A percentile compares a stretch with the other conserved stretches of the same genome.
These are phyloP conservation scores for Trematomus loennbergii DNA, from an alignment of 2,113 vertebrate species.

Conservation along the genomic window DNA sequence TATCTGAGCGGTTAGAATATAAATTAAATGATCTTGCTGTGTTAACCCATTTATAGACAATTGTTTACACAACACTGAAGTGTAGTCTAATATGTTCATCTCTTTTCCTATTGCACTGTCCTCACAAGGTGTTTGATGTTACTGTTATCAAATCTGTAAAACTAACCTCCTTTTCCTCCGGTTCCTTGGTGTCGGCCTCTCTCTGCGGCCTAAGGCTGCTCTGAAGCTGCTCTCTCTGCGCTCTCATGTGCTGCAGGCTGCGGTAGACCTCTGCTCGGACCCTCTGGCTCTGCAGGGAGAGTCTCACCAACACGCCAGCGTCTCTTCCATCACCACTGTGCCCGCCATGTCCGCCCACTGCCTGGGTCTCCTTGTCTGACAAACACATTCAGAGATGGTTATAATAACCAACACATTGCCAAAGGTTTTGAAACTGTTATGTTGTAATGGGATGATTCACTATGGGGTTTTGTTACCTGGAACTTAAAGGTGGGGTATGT, in stretches of 20 bases:
- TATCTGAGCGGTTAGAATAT: neutral
- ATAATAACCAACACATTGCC: neutral
- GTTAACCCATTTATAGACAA: no score
- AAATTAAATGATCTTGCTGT: neutral
- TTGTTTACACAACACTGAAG: neutral
- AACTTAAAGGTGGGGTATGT: neutral
- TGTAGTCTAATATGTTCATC: neutral
- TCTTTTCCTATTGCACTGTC: neutral
- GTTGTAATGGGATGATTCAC: neutral
- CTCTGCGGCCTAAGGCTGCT: constrained; percentile 70
- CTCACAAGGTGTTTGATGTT: neutral
- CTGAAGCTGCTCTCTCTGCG: constrained; percentile 84
- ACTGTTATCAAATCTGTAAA: neutral
- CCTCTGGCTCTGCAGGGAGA: constrained; percentile 86
- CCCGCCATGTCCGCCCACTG: constrained; percentile 12
- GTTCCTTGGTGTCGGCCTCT: constrained; percentile 11
- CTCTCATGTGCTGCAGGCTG: constrained; percentile 88
- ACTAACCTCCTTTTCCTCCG: constrained; percentile 38
- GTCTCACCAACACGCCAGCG: constrained; percentile 69
- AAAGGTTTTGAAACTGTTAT: neutral
- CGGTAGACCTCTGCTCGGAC: constrained; percentile 83
- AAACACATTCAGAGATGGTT: constrained; percentile 4
- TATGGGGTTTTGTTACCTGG: neutral
- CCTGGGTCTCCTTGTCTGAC: constrained; percentile 50
- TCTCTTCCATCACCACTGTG: constrained; percentile 9